phyloP scores from a whole-genome alignment of 1,140 invertebrate species.

The Coenobita brevimanus region DNA sequence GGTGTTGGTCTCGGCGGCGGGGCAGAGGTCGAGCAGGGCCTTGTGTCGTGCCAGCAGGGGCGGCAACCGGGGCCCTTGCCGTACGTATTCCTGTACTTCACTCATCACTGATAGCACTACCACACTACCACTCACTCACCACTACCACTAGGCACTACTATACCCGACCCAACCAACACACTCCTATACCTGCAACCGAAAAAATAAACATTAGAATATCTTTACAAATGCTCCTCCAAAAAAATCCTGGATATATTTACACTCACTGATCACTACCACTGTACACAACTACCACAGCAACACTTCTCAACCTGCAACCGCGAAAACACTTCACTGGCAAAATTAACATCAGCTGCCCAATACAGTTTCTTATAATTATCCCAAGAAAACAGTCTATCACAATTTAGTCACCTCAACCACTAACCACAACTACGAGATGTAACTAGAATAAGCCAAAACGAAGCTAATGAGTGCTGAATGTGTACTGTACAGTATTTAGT shows the following conservation, averaged over 20 bases:
- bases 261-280: conserved; percentile 5
- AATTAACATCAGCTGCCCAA: neutral
- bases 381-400: too few relatives aligned
- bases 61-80: conserved; percentile 23
- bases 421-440: too few relatives aligned
- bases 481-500: too few relatives aligned
- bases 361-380: too few relatives aligned
- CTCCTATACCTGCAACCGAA: neutral
- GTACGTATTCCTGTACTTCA: conserved; percentile 55
- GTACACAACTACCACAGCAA: neutral
- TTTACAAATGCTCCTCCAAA: too few relatives aligned
- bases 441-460: too few relatives aligned
- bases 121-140: conserved; percentile 21
- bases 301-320: neutral
- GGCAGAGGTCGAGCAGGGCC: conserved; percentile 49
- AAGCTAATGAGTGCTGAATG: too few relatives aligned
- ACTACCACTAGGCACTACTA: conserved; percentile 20
- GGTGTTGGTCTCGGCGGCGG: conserved; percentile 44
- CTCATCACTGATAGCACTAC: conserved; percentile 38
- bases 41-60: conserved; percentile 40
- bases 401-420: too few relatives aligned
- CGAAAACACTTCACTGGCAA: neutral
- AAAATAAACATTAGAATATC: too few relatives aligned
- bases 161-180: neutral
- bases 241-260: too few relatives aligned